Evolutionary conservation across 2,797 vertebrate genomes (phyloP).

Genomic region (Steatocranus sp.): DNA sequence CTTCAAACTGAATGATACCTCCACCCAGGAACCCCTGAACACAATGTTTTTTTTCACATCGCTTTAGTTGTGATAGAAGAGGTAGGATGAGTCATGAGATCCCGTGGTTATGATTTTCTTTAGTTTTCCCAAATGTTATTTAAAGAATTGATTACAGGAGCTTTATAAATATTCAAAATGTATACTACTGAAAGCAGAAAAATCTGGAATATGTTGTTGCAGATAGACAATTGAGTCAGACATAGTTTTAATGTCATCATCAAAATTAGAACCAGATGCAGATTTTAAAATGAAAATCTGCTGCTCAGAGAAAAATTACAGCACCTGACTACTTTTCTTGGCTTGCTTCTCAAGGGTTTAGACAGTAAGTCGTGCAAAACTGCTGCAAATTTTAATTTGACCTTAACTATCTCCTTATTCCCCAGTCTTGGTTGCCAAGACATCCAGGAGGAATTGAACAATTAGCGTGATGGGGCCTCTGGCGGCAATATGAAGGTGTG

Average conservation of each 20-base stretch:
- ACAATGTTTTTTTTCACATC: neutral
- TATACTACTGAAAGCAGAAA: neutral
- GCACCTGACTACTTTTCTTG: neutral
- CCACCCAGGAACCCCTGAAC: neutral
- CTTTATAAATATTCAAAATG: constrained; percentile 39
- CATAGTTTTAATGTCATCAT: neutral
- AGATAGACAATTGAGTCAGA: neutral
- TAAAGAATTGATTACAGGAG: neutral
- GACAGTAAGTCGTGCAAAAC: constrained; percentile 4
- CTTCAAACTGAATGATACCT: neutral
- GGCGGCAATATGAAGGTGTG: constrained; percentile 44
- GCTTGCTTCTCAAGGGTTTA: neutral
- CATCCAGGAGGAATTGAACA: constrained; percentile 56
- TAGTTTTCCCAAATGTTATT: neutral
- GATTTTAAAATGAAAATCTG: neutral
- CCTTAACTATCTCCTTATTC: constrained; percentile 39
- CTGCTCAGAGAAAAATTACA: neutral
- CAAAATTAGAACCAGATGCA: constrained; percentile 1
- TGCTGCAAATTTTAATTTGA: constrained; percentile 42
- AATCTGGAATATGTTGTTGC: neutral
- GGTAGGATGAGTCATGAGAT: constrained; percentile 29
- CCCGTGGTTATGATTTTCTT: neutral
- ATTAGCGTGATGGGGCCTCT: constrained; percentile 53
- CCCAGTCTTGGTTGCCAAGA: constrained; percentile 31
- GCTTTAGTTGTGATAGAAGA: neutral